Base-by-base conservation (phyloP, 2,797 vertebrate genomes). In the Sparus aurata region DNA sequence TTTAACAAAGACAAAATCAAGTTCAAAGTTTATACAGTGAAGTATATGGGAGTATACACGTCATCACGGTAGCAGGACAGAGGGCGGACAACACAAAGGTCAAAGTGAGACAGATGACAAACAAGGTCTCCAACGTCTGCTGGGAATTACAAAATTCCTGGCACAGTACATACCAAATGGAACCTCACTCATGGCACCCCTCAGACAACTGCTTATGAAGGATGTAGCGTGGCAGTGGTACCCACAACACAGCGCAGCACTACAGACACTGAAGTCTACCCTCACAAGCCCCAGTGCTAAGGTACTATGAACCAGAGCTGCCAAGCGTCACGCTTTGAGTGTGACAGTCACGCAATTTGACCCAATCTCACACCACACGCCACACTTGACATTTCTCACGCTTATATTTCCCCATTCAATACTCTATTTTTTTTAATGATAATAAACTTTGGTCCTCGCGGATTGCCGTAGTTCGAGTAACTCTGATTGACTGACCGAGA, bases 1-100 rank as follows among this genome's bases (percentile, higher is more conserved):
- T 84, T 87, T 2, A 79, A 67, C 30, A 70, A 17, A 17, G 54
- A 75, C 10, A 83, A 82, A 1, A 60, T 61, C 0, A 61, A 79
- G 53, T 81, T 15, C 7, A 79, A 60, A 9, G 9, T 77, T 0
- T 64, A 86, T 60, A 58, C 63, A 2, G 55, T 82, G 17, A 92
- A 82, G 61, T 80, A 76, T 0, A 85, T 60, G 47, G 73, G 69
- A 1, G n/a, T n/a, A n/a, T n/a, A n/a, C 58, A 70, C 11, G 11
- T 73, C 9, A 53, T 73, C 30, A 76, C 64, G 2, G 3, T 53
- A 68, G 75, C 69, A 50, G 62, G 57, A 58, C 68, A 77, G n/a
- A 73, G 17, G 3, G 46, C 55, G 18, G 73, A 75, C 1, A 18
- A 63, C 0, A 3, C 47, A 25, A 71, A 75, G 18, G 43, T 71